phyloP scores from a whole-genome alignment of 2,797 vertebrate species.

The Pteronotus mesoamericanus region DNA sequence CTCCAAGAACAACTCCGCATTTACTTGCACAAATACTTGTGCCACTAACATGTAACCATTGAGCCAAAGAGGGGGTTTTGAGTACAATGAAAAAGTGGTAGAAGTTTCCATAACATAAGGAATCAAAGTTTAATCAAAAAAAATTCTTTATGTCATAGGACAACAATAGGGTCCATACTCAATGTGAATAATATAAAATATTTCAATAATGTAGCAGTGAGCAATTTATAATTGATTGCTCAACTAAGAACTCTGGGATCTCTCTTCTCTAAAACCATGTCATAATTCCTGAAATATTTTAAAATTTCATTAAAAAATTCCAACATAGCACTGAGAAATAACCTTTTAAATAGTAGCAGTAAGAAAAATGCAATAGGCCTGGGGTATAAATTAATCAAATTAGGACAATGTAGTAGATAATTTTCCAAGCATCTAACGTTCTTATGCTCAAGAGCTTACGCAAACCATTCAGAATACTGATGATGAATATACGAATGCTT shows the following conservation, averaged over 20 bases:
- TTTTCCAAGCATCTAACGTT: neutral
- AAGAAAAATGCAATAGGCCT: neutral
- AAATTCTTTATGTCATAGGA: neutral
- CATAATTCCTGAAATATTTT: slow-evolving; percentile 26
- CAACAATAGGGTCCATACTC: neutral
- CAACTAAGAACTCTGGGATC: neutral
- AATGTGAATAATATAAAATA: slow-evolving; percentile 2
- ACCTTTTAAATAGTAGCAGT: slow-evolving; percentile 19
- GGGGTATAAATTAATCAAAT: neutral
- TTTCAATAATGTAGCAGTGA: neutral
- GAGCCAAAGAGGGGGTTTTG: slow-evolving; percentile 37
- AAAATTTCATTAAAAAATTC: slow-evolving; percentile 10
- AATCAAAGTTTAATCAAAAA: slow-evolving; percentile 40
- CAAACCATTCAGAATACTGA: neutral
- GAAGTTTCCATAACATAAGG: slow-evolving; percentile 24
- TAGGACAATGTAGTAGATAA: neutral
- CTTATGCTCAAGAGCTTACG: neutral
- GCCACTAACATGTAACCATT: neutral
- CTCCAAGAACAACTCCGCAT: slow-evolving; percentile 31
- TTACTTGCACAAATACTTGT: neutral
- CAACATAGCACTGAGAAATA: slow-evolving; percentile 9
- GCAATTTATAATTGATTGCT: neutral
- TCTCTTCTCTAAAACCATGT: neutral
- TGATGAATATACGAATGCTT: neutral
- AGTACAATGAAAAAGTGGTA: neutral